phyloP scores from a whole-genome alignment of 2,888 invertebrate genomes.

The Baronia brevicornis region DNA sequence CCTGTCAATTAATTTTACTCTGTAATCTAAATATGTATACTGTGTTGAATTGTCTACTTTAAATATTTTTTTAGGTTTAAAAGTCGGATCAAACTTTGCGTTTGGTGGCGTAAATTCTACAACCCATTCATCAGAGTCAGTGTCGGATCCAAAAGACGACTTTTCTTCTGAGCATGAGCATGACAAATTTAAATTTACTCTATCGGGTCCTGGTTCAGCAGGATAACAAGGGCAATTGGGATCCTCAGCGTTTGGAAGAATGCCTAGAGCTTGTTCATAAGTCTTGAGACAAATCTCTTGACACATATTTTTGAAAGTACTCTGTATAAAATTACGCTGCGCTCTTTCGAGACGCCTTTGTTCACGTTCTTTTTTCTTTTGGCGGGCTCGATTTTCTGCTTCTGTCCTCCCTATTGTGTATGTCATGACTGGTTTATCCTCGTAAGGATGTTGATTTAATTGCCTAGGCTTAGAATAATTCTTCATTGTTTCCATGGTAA shows the following conservation, averaged over 20 bases:
- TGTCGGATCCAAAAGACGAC: constrained; percentile 42
- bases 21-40: constrained; percentile 57
- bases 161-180: constrained; percentile 60
- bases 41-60: constrained; percentile 41
- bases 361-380: constrained; percentile 49
- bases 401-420: constrained; percentile 62
- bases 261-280: constrained; percentile 60
- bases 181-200: constrained; percentile 41
- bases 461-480: constrained; percentile 43
- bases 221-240: constrained; percentile 55
- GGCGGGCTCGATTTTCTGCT: constrained; percentile 54
- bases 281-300: constrained; percentile 62
- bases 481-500: constrained; percentile 68
- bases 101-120: constrained; percentile 67
- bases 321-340: constrained; percentile 56
- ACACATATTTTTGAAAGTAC: constrained; percentile 59
- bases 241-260: constrained; percentile 50
- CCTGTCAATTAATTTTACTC: constrained; percentile 51
- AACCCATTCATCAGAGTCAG: constrained; percentile 64
- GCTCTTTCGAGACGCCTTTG: constrained; percentile 52
- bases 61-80: constrained; percentile 40
- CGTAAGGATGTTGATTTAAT: constrained; percentile 57
- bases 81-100: constrained; percentile 47
- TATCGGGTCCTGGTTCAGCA: constrained; percentile 36
- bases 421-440: constrained; percentile 53